phyloP scores from a whole-genome alignment of 2,888 invertebrate species.

The Sinopyrophorus schimmeli region DNA sequence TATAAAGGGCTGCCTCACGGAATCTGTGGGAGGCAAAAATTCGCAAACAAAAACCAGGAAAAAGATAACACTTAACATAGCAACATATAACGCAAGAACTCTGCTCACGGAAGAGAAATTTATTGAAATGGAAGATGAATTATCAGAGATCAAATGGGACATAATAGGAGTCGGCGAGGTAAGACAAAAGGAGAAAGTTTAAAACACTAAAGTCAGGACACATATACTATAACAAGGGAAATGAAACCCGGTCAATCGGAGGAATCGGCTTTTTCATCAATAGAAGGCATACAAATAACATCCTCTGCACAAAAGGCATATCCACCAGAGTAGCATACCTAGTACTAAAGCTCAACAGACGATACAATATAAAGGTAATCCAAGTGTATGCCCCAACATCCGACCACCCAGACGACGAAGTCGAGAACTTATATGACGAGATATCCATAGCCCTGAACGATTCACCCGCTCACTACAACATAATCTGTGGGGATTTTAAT shows the following conservation, averaged over 20 bases:
- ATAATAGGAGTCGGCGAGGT: conserved; percentile 1
- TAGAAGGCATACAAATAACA: background rate
- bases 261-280: conserved; percentile 1
- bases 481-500: conserved; percentile 3
- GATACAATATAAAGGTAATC: too few relatives aligned
- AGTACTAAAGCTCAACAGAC: conserved; percentile 1
- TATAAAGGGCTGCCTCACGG: too few relatives aligned
- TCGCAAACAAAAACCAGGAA: background rate
- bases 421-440: conserved; percentile 1
- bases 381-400: conserved; percentile 4
- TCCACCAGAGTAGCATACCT: conserved; percentile 2
- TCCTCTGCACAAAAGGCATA: conserved; percentile 2
- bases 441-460: conserved; percentile 2
- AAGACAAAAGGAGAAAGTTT: conserved; percentile 4
- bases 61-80: too few relatives aligned
- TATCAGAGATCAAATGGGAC: too few relatives aligned
- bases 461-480: background rate
- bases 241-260: background rate
- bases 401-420: conserved; percentile 1
- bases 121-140: conserved; percentile 4
- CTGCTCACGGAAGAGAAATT: conserved; percentile 2
- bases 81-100: conserved; percentile 1
- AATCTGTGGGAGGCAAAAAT: too few relatives aligned
- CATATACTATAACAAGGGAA: conserved; percentile 1
- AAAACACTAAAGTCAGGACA: too few relatives aligned